phyloP scores from a whole-genome alignment of 1,140 invertebrate genomes.

The Drosophila trapezifrons region DNA sequence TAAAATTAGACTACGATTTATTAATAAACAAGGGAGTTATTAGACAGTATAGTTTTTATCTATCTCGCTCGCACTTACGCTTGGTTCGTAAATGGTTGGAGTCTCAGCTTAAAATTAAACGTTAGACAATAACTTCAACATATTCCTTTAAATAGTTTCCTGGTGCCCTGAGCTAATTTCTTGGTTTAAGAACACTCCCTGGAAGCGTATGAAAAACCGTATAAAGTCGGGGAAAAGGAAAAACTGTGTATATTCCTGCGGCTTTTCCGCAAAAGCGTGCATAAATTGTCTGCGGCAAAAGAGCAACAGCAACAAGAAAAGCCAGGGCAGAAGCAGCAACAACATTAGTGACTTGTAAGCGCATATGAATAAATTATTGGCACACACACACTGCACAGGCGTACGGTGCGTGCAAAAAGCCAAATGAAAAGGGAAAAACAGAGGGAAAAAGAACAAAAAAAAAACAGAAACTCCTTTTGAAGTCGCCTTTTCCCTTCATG shows the following conservation, averaged over 20 bases:
- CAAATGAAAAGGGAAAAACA: constrained; percentile 1
- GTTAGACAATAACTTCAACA: background rate
- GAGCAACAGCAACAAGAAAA: constrained; percentile 27
- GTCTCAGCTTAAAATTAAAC: too few species aligned
- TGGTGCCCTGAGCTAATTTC: background rate
- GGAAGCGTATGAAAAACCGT: constrained; percentile 5
- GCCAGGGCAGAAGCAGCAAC: constrained; percentile 32
- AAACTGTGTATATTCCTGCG: constrained; percentile 52
- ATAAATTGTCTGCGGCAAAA: constrained; percentile 82
- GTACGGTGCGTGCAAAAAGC: constrained; percentile 74
- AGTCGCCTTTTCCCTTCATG: constrained; percentile 27
- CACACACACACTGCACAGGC: constrained; percentile 34
- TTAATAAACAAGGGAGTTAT: background rate
- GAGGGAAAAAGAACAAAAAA: background rate
- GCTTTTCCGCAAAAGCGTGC: constrained; percentile 75
- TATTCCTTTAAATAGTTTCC: background rate
- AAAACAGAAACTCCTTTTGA: constrained; percentile 66
- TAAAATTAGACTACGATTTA: background rate
- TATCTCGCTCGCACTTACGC: too few species aligned
- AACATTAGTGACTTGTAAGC: constrained; percentile 80
- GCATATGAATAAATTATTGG: constrained; percentile 83
- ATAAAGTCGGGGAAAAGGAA: constrained; percentile 40
- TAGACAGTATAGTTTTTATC: too few species aligned
- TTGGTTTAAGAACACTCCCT: background rate
- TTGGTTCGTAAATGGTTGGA: too few species aligned